Base-by-base conservation (phyloP, 1,140 invertebrate genomes). In the Leptoteleia sp. region DNA sequence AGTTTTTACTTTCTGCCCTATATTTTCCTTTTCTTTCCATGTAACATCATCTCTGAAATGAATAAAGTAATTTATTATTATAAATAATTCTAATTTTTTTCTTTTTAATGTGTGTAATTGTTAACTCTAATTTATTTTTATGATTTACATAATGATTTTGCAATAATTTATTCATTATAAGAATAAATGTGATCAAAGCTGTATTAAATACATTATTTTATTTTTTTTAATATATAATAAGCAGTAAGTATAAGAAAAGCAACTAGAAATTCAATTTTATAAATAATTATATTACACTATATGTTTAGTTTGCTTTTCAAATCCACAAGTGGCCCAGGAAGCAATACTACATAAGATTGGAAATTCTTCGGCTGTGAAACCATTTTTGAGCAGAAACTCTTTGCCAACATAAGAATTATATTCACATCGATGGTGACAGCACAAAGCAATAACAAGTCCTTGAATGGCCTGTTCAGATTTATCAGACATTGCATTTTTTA, bases 351-450 rank as follows among this genome's bases (percentile, higher is more conserved):
- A 92, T 75, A 97, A 91, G 19, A 95, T 90, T 57, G 93, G 90
- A 88, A 97, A 96, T 42, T 96, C 93, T n/a, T 90, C 84, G 0
- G 82, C 79, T 1, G 80, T 76, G 15, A 97, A 91, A 2, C 91
- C 91, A 70, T 92, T 84, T 27, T 59, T 82, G 84, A 89, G 75
- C 16, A 94, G 87, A 75, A 91, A 94, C 0, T 90, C 42, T 80
- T 92, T 92, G 1, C 94, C 96, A 22, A 93, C 91, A 85, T 95
- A 96, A 0, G 91, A 85, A 16, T 85, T 84, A 91, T 93, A 96
- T 25, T 92, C 88, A 83, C 95, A 96, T 45, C 92, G 91, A 88
- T 97, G 96, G 89, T 97, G 96, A 87, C 96, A 97, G 85, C 96
- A 97, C 9, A 96, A 92, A 1, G 96, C 95, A 83, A 97, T 91